Percentiles rank a stretch among this genome's conserved stretches.
These are phyloP conservation scores for Andrena hattorfiana DNA, from an alignment of 2,888 invertebrate genomes.

Conservation along the genomic window DNA sequence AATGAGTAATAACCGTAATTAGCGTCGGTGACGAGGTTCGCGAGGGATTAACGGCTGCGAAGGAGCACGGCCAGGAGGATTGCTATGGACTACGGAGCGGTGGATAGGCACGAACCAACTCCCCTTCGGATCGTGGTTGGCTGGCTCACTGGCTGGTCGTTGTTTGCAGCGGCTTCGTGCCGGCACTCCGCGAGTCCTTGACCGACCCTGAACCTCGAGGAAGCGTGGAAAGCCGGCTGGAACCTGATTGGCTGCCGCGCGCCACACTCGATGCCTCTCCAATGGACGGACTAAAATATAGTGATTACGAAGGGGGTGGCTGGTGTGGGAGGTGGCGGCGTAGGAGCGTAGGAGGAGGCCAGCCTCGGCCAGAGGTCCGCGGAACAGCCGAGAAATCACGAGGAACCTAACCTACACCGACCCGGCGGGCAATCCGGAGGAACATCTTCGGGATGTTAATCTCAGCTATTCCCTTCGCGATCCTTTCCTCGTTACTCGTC, in stretches of 20 bases:
- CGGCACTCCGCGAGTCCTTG: conserved; percentile 81
- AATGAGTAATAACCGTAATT: conserved; percentile 70
- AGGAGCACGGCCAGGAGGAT: conserved; percentile 4
- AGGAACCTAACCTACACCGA: conserved; percentile 21
- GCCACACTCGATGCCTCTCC: conserved; percentile 75
- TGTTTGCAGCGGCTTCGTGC: conserved; percentile 29
- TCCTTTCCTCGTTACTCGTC: conserved; percentile 10
- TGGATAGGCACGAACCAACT: conserved; percentile 8
- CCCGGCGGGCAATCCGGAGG: conserved; percentile 40
- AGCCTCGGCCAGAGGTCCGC: conserved; percentile 33
- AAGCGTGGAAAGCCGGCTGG: conserved; percentile 76
- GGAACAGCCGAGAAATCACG: conserved; percentile 49
- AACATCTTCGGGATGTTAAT: conserved; percentile 25
- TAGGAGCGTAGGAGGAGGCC: conserved; percentile 33
- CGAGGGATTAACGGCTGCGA: conserved; percentile 36
- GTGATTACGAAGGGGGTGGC: conserved; percentile 73
- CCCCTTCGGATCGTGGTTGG: conserved; percentile 31
- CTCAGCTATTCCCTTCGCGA: conserved; percentile 1
- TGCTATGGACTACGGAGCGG: neutral
- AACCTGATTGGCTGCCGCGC: conserved; percentile 74
- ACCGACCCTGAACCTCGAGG: conserved; percentile 84
- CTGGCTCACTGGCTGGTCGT: conserved; percentile 27
- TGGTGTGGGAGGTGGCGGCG: conserved; percentile 57
- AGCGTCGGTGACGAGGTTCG: conserved; percentile 45
- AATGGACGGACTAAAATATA: conserved; percentile 78